Percentiles rank a stretch among this genome's conserved stretches.
phyloP scores from a whole-genome alignment of 2,113 vertebrate species.

The Proteles cristata region DNA sequence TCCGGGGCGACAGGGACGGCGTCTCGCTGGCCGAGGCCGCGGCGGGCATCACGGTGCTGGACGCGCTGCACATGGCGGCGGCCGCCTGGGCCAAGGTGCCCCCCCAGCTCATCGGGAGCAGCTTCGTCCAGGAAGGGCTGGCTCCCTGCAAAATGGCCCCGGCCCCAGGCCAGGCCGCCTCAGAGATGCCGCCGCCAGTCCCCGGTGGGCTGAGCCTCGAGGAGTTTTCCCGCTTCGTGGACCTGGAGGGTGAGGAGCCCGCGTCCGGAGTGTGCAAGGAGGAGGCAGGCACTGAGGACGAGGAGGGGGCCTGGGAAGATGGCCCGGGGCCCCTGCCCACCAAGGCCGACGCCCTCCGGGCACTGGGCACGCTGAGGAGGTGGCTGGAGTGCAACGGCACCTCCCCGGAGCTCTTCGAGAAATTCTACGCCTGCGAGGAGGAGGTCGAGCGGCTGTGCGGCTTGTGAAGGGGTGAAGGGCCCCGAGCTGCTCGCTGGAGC shows the following conservation, averaged over 20 bases:
- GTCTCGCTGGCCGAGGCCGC: not conserved
- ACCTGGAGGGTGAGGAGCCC: constrained; percentile 68
- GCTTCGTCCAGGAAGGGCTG: constrained; percentile 74
- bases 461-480: constrained; percentile 33
- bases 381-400: constrained; percentile 74
- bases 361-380: constrained; percentile 76
- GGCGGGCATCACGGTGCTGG: constrained; percentile 57
- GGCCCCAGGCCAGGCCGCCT: not conserved
- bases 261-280: constrained; percentile 58
- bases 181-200: not conserved
- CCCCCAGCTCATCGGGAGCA: constrained; percentile 58
- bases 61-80: constrained; percentile 70
- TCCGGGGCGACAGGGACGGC: not conserved
- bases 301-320: not conserved
- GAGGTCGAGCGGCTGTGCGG: constrained; percentile 76
- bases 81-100: constrained; percentile 78
- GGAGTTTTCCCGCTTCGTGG: constrained; percentile 79
- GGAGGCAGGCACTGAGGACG: not conserved
- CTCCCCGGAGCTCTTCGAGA: constrained; percentile 61
- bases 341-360: constrained; percentile 65
- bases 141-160: not conserved
- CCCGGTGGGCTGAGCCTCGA: constrained; percentile 67
- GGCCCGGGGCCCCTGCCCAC: constrained; percentile 56
- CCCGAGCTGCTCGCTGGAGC: not conserved
- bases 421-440: constrained; percentile 79